Evolutionary conservation across 2,113 vertebrate species (phyloP), one percentile per base, ranked within the genome.

Genomic region (Mesitornis unicolor): DNA sequence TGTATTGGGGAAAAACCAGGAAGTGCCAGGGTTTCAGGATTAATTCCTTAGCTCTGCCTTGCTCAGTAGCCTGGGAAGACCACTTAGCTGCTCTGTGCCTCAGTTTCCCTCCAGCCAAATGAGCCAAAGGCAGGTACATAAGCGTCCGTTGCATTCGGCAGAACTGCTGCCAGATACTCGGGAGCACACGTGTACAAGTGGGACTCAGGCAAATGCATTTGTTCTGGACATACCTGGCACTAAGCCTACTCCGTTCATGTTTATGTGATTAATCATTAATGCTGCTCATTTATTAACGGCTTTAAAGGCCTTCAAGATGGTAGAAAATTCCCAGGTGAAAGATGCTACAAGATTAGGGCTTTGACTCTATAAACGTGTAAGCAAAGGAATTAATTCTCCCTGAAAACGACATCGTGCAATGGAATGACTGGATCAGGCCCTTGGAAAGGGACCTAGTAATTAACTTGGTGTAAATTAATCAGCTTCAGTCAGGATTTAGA

Each of bases 381-480:
- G 61, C 19, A 84, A 79, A 87, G 48, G 73, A 28, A 74, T 50
- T 51, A 17, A 77, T 48, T 65, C 73, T 70, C 50, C 68, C 47
- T 25, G 43, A 43, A 90, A 91, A 89, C 6, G 20, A 45, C 45
- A 33, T 35, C 0, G 3, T 48, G 75, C 38, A 40, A 7, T 10
- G 60, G 29, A 51, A 75, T 2, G 38, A 59, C 36, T 53, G 61
- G 20, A 75, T 51, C 70, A 57, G 60, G 63, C 47, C 40, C 60
- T 68, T 22, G 60, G 74, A 79, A 86, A 84, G 19, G 67, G 59
- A 71, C 71, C 28, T 64, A 28, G 25, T 83, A 50, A 89, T 89
- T 93, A 87, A 73, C 73, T 43, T 40, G 26, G 82, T 69, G 78
- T 47, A 35, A 94, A 93, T 93, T 68, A 83, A 94, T 74, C 84